Percentiles rank a stretch among this genome's conserved stretches.
phyloP scores from a whole-genome alignment of 2,113 vertebrate species.

The Panthera uncia region DNA sequence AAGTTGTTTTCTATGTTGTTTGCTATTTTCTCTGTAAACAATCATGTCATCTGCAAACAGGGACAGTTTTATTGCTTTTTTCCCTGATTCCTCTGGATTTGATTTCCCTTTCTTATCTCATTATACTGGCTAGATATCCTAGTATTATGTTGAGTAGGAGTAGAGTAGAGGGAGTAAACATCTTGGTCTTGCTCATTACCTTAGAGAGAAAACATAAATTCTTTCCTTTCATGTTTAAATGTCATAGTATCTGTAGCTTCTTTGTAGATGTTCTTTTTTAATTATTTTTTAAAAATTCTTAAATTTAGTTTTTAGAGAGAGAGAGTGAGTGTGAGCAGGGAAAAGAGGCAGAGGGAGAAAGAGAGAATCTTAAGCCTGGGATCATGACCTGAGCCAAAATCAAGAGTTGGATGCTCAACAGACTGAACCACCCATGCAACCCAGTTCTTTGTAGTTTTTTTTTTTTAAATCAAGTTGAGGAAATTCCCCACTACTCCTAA shows the following conservation, averaged over 20 bases:
- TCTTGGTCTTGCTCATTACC: background rate
- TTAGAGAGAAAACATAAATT: background rate
- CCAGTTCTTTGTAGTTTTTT: background rate
- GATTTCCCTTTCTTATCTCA: background rate
- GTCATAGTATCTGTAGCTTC: background rate
- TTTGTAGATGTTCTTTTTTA: background rate
- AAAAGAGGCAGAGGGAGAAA: no score
- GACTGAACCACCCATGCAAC: no score
- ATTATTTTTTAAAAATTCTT: no score
- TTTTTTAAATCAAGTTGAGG: background rate
- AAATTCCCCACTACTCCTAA: background rate
- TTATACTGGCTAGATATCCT: background rate
- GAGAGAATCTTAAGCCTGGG: no score
- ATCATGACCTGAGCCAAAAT: no score
- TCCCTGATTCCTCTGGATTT: background rate
- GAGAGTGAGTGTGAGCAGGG: no score
- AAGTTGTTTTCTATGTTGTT: background rate
- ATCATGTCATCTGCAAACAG: background rate
- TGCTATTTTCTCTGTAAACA: background rate
- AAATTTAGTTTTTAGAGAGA: no score
- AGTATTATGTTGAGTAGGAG: background rate
- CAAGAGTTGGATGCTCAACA: no score
- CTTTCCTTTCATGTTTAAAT: background rate
- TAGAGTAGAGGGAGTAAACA: rapidly evolving
- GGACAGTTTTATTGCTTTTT: background rate